Conservation (phyloP, 2,888 invertebrate genomes). For the Arge pagana region DNA sequence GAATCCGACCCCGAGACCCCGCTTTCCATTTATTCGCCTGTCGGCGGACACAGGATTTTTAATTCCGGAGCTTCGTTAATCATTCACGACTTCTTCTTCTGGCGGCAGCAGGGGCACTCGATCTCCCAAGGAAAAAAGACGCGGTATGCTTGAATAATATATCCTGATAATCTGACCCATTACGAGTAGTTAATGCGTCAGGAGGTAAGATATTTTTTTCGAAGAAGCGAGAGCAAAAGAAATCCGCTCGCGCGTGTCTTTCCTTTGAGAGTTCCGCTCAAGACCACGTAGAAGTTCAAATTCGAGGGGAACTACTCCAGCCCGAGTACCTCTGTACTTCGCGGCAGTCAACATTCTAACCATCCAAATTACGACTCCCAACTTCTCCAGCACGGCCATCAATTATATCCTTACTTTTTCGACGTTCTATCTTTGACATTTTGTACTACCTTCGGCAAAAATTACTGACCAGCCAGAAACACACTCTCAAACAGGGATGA, state of each 20-base stretch:
- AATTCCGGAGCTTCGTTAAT: constrained; percentile 51
- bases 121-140: constrained; percentile 28
- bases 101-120: constrained; percentile 4
- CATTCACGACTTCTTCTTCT: constrained; percentile 46
- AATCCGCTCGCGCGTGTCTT: constrained; percentile 2
- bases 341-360: no score
- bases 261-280: constrained; percentile 6
- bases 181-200: constrained; percentile 33
- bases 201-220: constrained; percentile 17
- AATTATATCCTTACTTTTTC: no score
- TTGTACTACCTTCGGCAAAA: no score
- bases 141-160: constrained; percentile 48
- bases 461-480: no score
- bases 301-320: no score
- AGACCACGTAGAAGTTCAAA: constrained; percentile 33
- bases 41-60: constrained; percentile 44
- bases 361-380: no score
- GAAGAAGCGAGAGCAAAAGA: constrained; percentile 4
- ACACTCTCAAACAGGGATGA: no score
- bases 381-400: no score
- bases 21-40: constrained; percentile 28
- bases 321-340: no score
- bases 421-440: no score
- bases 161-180: constrained; percentile 50
- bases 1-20: constrained; percentile 36